These are phyloP conservation scores for Triplophysa rosa DNA, from an alignment of 2,113 vertebrate genomes.

Conservation along the genomic window DNA sequence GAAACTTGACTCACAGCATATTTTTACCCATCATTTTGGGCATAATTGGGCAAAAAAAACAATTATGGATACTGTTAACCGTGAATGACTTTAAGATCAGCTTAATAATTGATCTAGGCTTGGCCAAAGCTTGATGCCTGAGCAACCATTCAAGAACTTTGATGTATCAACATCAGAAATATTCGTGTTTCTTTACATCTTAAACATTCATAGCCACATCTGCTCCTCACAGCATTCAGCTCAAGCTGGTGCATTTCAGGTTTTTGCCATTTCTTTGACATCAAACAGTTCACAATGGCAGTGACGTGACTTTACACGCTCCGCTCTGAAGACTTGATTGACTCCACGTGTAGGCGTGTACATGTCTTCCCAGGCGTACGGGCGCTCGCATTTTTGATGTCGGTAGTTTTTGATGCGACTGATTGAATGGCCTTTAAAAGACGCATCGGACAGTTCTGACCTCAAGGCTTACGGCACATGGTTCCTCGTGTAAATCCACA, in stretches of 20 bases:
- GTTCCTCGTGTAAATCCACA: constrained; percentile 35
- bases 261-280: neutral
- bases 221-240: neutral
- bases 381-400: neutral
- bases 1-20: no score
- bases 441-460: constrained; percentile 17
- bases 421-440: neutral
- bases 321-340: neutral
- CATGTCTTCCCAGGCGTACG: neutral
- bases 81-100: neutral
- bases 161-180: neutral
- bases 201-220: neutral
- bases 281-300: constrained; percentile 3
- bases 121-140: neutral
- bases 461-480: neutral
- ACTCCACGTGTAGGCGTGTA: constrained; percentile 5
- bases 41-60: no score
- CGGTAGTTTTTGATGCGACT: neutral
- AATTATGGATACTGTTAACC: no score
- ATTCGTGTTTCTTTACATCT: neutral
- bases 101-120: neutral
- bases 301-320: constrained; percentile 12
- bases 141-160: neutral
- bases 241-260: neutral
- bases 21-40: no score